phyloP scores from a whole-genome alignment of 2,888 invertebrate genomes.

The Scaptomyza tumidula region DNA sequence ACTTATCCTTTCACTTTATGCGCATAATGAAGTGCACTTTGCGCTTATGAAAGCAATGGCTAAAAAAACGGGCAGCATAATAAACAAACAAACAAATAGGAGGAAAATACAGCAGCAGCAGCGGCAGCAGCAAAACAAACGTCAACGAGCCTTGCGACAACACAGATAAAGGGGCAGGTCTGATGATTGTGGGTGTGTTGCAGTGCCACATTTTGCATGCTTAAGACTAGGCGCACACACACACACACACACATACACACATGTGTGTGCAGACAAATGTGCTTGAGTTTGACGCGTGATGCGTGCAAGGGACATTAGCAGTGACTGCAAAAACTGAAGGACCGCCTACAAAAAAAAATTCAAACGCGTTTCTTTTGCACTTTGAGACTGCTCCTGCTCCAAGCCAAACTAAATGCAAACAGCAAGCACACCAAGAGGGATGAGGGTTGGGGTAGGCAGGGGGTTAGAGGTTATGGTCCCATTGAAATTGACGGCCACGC shows the following conservation, averaged over 20 bases:
- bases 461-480: conserved; percentile 21
- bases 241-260: conserved; percentile 17
- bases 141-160: conserved; percentile 38
- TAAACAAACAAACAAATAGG: conserved; percentile 41
- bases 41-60: conserved; percentile 74
- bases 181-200: conserved; percentile 23
- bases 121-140: conserved; percentile 30
- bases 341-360: conserved; percentile 32
- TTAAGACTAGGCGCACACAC: conserved; percentile 50
- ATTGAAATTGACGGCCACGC: conserved; percentile 69
- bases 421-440: conserved; percentile 26
- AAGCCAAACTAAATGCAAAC: conserved; percentile 66
- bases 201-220: conserved; percentile 54
- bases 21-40: conserved; percentile 82
- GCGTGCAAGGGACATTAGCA: conserved; percentile 64
- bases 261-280: conserved; percentile 5
- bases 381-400: conserved; percentile 26
- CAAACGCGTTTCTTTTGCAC: conserved; percentile 40
- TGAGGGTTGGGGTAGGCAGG: conserved; percentile 1
- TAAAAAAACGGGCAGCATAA: conserved; percentile 60
- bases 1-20: conserved; percentile 82
- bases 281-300: conserved; percentile 21
- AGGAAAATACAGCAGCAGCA: conserved; percentile 32
- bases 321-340: conserved; percentile 72
- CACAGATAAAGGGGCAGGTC: conserved; percentile 31